Base-by-base conservation (phyloP, 2,888 invertebrate genomes). In the Xanthia icteritia region DNA sequence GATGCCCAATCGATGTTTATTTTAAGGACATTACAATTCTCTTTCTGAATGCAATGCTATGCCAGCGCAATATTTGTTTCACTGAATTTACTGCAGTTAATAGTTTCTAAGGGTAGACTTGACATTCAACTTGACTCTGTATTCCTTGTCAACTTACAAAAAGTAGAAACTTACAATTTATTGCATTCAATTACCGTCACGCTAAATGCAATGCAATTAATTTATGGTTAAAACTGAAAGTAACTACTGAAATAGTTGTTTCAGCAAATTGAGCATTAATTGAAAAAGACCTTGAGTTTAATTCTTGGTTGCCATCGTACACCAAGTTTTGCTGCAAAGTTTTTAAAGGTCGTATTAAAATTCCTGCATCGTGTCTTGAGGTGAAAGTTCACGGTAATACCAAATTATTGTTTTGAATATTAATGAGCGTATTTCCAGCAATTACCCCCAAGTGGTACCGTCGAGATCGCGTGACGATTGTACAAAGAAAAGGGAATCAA, bases 391-490 rank as follows among this genome's bases (percentile, higher is more conserved):
- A 94, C 86, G 94, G 94, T 89, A 90, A 92, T 92, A 92, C 91
- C 90, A 93, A 94, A 94, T 94, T 94, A 94, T 94, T 88, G 90
- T 90, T 92, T 88, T 85, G 93, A 93, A 94, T 95, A 95, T 92
- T 95, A 95, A 95, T 93, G 93, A 92, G 89, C 82, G 86, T 86
- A 89, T 88, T 89, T 92, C 86, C 82, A 91, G 93, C 92, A 95
- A 96, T 95, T 96, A 96, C 94, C 84, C 75, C 92, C 92, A 93
- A 95, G 94, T 95, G 95, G 95, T 94, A 95, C 95, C 91, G 89
- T 71, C 85, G 83, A 79, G 88, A 85, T 95, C 92, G 95, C 95
- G 95, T 95, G 95, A 90, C 91, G 86, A 86, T 91, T 88, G 81
- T 89, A 86, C 89, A 84, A 90, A 92, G 90, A 93, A 93, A 94